Conservation (phyloP, 2,888 invertebrate species). For the Oasisia sp. region DNA sequence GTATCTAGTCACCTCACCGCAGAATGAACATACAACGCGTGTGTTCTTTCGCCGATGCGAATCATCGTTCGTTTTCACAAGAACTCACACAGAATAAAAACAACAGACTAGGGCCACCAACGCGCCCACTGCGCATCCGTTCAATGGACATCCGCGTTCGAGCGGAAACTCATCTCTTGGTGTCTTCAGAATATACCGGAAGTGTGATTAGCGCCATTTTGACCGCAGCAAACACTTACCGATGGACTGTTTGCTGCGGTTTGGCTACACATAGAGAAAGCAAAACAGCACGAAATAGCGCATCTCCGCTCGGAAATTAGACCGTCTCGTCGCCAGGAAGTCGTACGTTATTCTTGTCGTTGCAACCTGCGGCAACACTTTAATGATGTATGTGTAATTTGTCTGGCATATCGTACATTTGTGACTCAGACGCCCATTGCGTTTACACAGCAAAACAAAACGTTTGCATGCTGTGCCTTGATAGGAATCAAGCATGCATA, state of each 20-base stretch:
- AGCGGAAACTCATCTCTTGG: background rate
- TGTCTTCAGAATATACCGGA: background rate
- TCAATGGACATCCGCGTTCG: background rate
- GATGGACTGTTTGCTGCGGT: background rate
- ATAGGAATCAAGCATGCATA: background rate
- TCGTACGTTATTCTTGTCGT: background rate
- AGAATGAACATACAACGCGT: background rate
- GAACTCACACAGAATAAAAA: slow-evolving; percentile 5
- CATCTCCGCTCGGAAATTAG: background rate
- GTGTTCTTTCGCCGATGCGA: background rate
- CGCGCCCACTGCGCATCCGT: background rate
- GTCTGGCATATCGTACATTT: background rate
- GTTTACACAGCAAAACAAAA: background rate
- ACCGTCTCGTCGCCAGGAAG: background rate
- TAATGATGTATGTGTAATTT: background rate
- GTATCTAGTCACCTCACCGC: background rate
- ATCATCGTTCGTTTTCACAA: background rate
- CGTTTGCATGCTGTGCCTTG: background rate
- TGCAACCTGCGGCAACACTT: background rate
- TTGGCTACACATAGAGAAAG: background rate
- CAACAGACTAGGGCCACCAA: background rate
- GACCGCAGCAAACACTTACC: background rate
- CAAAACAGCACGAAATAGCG: background rate
- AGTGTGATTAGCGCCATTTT: slow-evolving; percentile 12
- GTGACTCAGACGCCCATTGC: background rate